Percentiles rank a stretch among this genome's conserved stretches.
Conservation (phyloP, 2,113 vertebrate genomes). For the Procavia capensis region DNA sequence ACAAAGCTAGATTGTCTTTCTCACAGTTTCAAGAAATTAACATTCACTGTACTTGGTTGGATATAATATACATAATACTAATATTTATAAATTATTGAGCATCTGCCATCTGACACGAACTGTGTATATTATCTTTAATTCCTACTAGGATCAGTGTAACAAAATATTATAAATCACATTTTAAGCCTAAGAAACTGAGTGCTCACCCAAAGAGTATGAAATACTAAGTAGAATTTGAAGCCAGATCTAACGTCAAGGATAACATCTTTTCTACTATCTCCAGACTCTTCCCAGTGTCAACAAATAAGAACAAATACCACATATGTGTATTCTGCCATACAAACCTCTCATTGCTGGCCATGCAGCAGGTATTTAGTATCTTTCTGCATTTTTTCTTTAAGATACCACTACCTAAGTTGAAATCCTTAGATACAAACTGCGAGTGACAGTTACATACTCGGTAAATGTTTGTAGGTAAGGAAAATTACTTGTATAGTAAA, state of each 20-base stretch:
- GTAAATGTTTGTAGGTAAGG: not conserved
- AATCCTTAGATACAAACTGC: not conserved
- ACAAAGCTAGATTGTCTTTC: not conserved
- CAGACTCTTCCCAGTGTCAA: not conserved
- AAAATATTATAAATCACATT: not conserved
- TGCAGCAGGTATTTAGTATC: not conserved
- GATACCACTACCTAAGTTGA: not conserved
- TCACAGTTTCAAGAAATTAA: not conserved
- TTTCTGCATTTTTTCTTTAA: not conserved
- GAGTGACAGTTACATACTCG: not conserved
- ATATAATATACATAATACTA: not conserved
- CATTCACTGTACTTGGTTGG: not conserved
- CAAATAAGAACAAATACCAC: not conserved
- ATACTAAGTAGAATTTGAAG: not conserved
- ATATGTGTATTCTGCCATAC: not conserved
- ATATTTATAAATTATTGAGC: not conserved
- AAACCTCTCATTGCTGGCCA: not conserved
- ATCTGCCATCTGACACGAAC: not conserved
- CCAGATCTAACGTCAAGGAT: not conserved
- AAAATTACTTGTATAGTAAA: not conserved
- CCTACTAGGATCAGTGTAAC: not conserved
- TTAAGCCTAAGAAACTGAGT: not conserved
- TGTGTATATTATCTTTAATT: not conserved
- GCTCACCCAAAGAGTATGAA: not conserved
- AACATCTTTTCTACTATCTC: not conserved